A percentile compares a stretch with the other conserved stretches of the same genome.
Conservation (phyloP, 1,140 invertebrate genomes). For the Pogonomyrmex californicus region DNA sequence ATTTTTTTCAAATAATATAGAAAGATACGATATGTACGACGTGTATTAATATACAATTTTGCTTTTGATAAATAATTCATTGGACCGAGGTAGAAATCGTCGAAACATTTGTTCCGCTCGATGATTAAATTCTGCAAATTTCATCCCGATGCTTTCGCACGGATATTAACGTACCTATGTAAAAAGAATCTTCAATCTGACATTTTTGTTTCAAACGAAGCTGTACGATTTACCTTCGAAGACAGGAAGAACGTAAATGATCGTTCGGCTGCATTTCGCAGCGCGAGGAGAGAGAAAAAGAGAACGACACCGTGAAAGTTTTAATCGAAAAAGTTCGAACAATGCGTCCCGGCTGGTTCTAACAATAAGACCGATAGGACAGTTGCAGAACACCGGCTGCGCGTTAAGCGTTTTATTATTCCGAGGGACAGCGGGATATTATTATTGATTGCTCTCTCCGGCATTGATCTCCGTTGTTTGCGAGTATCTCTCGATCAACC, state of each 20-base stretch:
- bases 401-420: constrained; percentile 69
- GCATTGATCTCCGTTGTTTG: constrained; percentile 52
- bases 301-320: constrained; percentile 69
- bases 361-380: constrained; percentile 72
- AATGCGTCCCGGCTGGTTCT: constrained; percentile 67
- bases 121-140: constrained; percentile 20
- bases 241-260: constrained; percentile 66
- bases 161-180: not conserved
- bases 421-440: constrained; percentile 31
- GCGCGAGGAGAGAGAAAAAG: constrained; percentile 38
- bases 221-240: constrained; percentile 56
- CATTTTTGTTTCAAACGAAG: not conserved
- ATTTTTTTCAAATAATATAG: not conserved
- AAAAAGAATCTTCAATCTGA: not conserved
- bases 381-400: constrained; percentile 15
- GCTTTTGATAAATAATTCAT: not conserved
- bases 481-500: constrained; percentile 34
- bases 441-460: constrained; percentile 55
- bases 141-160: not conserved
- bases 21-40: not conserved
- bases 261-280: constrained; percentile 60
- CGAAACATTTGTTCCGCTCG: not conserved
- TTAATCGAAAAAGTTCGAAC: constrained; percentile 81
- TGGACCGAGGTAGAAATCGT: not conserved
- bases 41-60: not conserved